These are phyloP conservation scores for Vicugna pacos DNA, from an alignment of 2,113 vertebrate species.

Conservation along the genomic window DNA sequence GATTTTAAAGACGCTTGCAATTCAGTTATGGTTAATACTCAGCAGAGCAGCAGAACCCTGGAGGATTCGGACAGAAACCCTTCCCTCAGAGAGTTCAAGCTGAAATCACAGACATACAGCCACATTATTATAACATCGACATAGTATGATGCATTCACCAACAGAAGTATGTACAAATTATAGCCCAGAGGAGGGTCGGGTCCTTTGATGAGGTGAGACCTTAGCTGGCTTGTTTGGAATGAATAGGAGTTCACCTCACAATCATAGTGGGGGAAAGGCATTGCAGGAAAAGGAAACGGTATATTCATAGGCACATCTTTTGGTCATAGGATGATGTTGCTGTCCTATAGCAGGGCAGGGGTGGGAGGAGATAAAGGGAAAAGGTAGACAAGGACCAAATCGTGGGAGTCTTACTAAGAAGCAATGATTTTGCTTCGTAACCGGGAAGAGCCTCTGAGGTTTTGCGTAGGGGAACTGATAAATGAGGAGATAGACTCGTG, in stretches of 20 bases:
- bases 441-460: neutral
- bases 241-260: neutral
- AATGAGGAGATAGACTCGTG: neutral
- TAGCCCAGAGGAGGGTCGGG: neutral
- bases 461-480: neutral
- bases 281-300: neutral
- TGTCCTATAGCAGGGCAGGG: neutral
- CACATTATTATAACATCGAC: neutral
- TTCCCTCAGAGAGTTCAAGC: neutral
- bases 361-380: neutral
- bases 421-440: neutral
- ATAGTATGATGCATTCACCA: accelerated
- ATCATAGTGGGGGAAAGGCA: neutral
- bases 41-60: neutral
- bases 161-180: neutral
- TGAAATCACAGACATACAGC: neutral
- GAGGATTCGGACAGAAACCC: neutral
- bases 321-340: neutral
- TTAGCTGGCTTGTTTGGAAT: neutral
- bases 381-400: neutral
- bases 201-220: neutral
- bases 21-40: neutral
- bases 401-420: neutral
- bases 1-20: neutral
- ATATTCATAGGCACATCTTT: neutral